These are phyloP conservation scores for Theodoxus fluviatilis DNA, from an alignment of 2,888 invertebrate species.

Conservation along the genomic window DNA sequence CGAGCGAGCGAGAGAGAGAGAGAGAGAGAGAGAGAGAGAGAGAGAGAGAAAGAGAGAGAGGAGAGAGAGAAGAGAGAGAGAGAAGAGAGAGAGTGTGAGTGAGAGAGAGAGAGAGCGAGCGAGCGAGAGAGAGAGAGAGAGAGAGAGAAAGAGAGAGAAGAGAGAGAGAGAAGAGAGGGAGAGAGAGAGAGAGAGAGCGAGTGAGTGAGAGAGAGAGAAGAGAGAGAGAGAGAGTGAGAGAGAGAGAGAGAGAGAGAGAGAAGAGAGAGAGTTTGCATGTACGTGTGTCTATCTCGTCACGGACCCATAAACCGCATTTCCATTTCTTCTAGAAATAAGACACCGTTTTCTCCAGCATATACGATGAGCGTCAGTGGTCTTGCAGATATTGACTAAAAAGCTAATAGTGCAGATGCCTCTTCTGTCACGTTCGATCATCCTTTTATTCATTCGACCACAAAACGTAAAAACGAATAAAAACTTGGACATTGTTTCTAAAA, in stretches of 20 bases:
- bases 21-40: too few species aligned
- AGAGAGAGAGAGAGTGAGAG: conserved; percentile 6
- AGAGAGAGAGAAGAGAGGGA: neutral
- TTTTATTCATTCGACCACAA: too few species aligned
- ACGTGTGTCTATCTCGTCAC: neutral
- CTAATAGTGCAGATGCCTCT: too few species aligned
- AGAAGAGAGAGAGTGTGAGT: neutral
- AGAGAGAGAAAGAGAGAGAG: neutral
- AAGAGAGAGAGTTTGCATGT: neutral
- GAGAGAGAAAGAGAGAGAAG: conserved; percentile 5
- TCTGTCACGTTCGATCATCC: too few species aligned
- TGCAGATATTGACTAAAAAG: too few species aligned
- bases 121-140: neutral
- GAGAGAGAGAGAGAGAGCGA: neutral
- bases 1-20: too few species aligned
- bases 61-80: neutral
- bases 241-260: conserved; percentile 2
- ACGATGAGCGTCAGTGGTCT: too few species aligned
- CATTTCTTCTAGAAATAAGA: too few species aligned
- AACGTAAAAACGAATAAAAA: too few species aligned
- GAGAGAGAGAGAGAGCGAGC: neutral
- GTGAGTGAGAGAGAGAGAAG: neutral
- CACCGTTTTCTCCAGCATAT: too few species aligned
- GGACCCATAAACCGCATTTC: too few species aligned
- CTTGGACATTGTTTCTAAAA: too few species aligned